phyloP scores from a whole-genome alignment of 2,888 invertebrate species.

The Tortricodes alternella region DNA sequence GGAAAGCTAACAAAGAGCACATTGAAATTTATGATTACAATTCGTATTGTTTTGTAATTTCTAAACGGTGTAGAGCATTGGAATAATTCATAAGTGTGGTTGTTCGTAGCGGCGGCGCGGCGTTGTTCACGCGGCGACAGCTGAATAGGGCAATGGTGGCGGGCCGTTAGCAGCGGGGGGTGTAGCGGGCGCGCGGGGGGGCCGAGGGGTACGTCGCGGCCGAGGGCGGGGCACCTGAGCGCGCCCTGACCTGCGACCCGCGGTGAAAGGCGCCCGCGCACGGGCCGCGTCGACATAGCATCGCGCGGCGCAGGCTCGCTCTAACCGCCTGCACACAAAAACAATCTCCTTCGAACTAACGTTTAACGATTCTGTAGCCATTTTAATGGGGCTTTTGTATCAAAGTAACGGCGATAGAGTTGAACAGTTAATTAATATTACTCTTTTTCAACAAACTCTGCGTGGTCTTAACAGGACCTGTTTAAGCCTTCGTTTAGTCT shows the following conservation, averaged over 20 bases:
- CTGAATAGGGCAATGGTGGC: conserved; percentile 78
- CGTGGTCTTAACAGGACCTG: too few species aligned
- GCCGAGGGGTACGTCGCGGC: conserved; percentile 44
- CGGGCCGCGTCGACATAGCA: conserved; percentile 63
- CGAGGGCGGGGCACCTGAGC: conserved; percentile 80
- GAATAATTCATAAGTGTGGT: conserved; percentile 79
- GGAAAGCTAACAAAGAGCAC: conserved; percentile 66
- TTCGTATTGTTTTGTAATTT: conserved; percentile 78
- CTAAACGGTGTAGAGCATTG: conserved; percentile 64
- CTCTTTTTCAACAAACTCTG: too few species aligned
- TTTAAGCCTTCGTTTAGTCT: too few species aligned
- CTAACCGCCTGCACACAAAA: conserved; percentile 12
- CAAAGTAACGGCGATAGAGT: conserved; percentile 16
- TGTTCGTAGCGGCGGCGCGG: conserved; percentile 66
- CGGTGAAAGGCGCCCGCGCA: conserved; percentile 75
- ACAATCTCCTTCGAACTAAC: conserved; percentile 23
- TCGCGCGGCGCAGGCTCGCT: conserved; percentile 28
- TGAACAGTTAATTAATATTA: conserved; percentile 14
- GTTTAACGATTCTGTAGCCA: conserved; percentile 24
- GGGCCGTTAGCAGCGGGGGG: conserved; percentile 58
- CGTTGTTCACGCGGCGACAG: conserved; percentile 71
- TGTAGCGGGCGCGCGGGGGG: conserved; percentile 42
- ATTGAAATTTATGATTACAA: conserved; percentile 67
- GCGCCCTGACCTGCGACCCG: conserved; percentile 82
- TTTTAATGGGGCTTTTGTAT: conserved; percentile 17